These are phyloP conservation scores for Sylvietta virens DNA, from an alignment of 2,113 vertebrate genomes.

Conservation along the genomic window DNA sequence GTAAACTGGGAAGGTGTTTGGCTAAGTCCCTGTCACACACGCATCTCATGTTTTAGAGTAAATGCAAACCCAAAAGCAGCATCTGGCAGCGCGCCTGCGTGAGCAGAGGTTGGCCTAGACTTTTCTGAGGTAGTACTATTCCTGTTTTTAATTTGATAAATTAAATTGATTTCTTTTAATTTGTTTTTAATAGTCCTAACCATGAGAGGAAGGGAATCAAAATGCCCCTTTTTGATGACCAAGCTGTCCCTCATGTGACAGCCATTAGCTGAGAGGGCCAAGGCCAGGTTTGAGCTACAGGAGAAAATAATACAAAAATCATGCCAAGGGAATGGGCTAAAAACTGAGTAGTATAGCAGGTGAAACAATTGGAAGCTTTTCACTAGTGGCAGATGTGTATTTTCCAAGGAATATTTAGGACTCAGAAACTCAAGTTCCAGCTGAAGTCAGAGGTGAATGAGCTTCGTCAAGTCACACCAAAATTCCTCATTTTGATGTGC, in stretches of 20 bases:
- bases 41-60: neutral
- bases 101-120: neutral
- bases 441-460: neutral
- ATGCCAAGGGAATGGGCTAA: neutral
- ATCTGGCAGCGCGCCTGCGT: accelerated
- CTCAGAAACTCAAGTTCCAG: neutral
- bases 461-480: neutral
- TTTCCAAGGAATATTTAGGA: neutral
- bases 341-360: neutral
- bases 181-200: neutral
- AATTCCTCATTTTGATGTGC: neutral
- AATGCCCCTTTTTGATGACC: neutral
- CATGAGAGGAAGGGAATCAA: neutral
- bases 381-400: neutral
- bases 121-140: neutral
- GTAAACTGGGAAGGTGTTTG: neutral
- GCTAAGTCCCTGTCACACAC: neutral
- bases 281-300: neutral
- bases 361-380: neutral
- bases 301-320: neutral
- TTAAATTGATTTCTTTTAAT: too few relatives aligned
- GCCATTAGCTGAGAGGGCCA: neutral
- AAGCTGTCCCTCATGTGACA: neutral
- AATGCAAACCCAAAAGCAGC: neutral
- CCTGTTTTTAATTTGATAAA: neutral